Evolutionary conservation across 1,140 invertebrate genomes (phyloP).

Genomic region (Gryllus bimaculatus): DNA sequence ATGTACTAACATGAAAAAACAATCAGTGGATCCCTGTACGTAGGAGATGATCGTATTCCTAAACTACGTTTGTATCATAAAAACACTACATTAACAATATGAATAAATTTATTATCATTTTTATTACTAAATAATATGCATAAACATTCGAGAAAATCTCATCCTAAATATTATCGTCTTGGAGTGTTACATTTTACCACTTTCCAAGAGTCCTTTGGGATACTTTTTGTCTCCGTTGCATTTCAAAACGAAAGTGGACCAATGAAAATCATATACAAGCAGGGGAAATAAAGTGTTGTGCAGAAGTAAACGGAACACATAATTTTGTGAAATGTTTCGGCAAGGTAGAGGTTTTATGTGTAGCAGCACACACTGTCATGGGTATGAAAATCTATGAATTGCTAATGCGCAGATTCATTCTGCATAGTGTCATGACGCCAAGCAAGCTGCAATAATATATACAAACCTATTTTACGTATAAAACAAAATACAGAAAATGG

Average conservation of each 20-base stretch:
- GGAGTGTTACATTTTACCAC: not conserved
- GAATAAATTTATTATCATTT: slow-evolving; percentile 3
- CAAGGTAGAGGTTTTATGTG: not conserved
- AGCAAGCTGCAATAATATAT: too few species aligned
- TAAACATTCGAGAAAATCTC: not conserved
- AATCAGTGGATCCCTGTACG: too few species aligned
- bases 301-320: not conserved
- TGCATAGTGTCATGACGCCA: too few species aligned
- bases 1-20: too few species aligned
- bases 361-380: too few species aligned
- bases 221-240: too few species aligned
- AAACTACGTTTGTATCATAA: too few species aligned
- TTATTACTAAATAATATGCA: not conserved
- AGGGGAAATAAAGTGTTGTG: not conserved
- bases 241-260: not conserved
- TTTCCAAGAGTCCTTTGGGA: not conserved
- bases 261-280: not conserved
- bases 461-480: too few species aligned
- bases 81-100: not conserved
- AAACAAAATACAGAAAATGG: too few species aligned
- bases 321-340: not conserved
- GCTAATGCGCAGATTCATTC: too few species aligned
- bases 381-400: too few species aligned
- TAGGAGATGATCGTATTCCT: too few species aligned
- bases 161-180: not conserved